Conservation (phyloP, 2,797 vertebrate genomes). For the Arrhamphus sclerolepis region DNA sequence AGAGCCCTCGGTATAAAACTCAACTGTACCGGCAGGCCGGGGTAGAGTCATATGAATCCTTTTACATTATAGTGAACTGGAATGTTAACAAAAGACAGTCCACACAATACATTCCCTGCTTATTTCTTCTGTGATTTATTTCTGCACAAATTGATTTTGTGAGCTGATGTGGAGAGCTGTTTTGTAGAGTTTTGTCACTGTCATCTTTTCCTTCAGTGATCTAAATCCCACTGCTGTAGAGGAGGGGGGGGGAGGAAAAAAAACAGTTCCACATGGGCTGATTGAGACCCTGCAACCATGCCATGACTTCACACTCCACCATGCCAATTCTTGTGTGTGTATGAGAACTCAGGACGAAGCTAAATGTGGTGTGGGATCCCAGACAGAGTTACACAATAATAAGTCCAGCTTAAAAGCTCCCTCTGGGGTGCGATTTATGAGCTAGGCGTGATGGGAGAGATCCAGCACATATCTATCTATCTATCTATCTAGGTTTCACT, state of each 20-base stretch:
- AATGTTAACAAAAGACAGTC: conserved; percentile 64
- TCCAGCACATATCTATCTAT: background rate
- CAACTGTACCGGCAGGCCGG: conserved; percentile 57
- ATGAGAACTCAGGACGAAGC: conserved; percentile 40
- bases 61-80: conserved; percentile 71
- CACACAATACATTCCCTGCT: conserved; percentile 31
- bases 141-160: conserved; percentile 27
- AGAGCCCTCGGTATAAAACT: conserved; percentile 66
- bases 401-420: conserved; percentile 41
- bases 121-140: conserved; percentile 22
- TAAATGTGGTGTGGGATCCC: conserved; percentile 35
- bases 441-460: conserved; percentile 24
- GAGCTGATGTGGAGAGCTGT: conserved; percentile 19
- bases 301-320: conserved; percentile 62
- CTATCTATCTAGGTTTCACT: conserved; percentile 14
- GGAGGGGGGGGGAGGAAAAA: conserved; percentile 35
- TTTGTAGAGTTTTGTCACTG: conserved; percentile 46
- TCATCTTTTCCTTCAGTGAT: conserved; percentile 44
- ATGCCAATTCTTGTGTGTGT: conserved; percentile 42
- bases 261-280: conserved; percentile 43
- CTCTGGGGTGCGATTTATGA: conserved; percentile 59
- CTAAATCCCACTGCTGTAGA: conserved; percentile 38
- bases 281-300: conserved; percentile 37
- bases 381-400: conserved; percentile 61
- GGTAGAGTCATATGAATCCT: conserved; percentile 70